A percentile compares a stretch with the other conserved stretches of the same genome.
Conservation (phyloP, 2,113 vertebrate species). For the Trichomycterus rosablanca region DNA sequence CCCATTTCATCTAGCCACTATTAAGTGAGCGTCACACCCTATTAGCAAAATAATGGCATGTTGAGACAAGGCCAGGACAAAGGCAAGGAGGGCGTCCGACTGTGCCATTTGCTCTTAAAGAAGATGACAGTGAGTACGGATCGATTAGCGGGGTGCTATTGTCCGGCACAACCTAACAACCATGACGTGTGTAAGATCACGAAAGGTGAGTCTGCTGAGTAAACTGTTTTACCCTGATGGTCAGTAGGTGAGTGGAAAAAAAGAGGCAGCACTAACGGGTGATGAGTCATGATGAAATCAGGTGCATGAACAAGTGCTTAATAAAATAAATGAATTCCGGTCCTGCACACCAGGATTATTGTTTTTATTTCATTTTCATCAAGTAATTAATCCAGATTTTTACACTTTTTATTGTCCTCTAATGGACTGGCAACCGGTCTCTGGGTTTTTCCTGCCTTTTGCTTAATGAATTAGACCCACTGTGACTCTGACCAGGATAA, state of each 20-base stretch:
- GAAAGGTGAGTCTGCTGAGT: not conserved
- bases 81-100: not conserved
- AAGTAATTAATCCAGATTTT: too few species aligned
- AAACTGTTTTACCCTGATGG: not conserved
- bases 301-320: too few species aligned
- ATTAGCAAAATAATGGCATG: constrained; percentile 33
- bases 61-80: not conserved
- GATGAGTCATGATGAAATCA: too few species aligned
- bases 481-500: too few species aligned
- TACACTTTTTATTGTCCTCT: too few species aligned
- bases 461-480: too few species aligned
- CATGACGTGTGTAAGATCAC: constrained; percentile 7
- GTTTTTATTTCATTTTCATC: too few species aligned
- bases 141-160: constrained; percentile 1
- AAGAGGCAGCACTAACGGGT: not conserved
- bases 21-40: constrained; percentile 21
- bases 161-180: constrained; percentile 27
- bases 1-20: constrained; percentile 7
- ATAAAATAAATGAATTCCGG: too few species aligned
- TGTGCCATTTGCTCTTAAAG: not conserved
- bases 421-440: too few species aligned
- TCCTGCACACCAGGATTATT: too few species aligned
- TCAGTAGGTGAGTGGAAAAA: not conserved
- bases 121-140: not conserved
- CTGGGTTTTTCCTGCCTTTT: too few species aligned